These are phyloP conservation scores for Gymnothorax reevesii DNA, from an alignment of 2,797 vertebrate species.

Conservation along the genomic window DNA sequence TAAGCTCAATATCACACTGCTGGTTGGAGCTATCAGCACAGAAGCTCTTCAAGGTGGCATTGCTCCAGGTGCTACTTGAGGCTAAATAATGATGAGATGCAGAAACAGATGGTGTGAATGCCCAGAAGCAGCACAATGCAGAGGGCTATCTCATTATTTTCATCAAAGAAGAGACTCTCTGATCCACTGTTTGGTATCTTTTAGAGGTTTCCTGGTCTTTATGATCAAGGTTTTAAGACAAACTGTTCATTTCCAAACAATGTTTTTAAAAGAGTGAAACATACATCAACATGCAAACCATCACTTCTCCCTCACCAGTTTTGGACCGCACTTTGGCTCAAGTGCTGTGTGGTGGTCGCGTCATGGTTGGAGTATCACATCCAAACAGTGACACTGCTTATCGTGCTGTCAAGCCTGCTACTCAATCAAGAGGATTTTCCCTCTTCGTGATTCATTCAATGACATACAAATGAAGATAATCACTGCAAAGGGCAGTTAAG, in stretches of 20 bases:
- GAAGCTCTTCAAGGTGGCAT: not conserved
- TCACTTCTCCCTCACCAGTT: too few species aligned
- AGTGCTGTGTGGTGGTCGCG: not conserved
- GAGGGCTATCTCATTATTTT: not conserved
- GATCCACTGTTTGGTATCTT: not conserved
- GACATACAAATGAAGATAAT: too few species aligned
- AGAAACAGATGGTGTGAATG: not conserved
- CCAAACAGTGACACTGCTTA: not conserved
- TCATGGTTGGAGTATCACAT: not conserved
- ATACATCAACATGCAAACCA: too few species aligned
- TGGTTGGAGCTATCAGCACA: not conserved
- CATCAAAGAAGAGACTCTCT: not conserved
- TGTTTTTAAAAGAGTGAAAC: not conserved
- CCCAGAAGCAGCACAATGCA: not conserved
- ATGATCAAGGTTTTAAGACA: not conserved
- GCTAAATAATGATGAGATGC: not conserved
- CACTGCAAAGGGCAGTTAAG: too few species aligned
- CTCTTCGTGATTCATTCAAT: not conserved
- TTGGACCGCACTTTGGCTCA: not conserved
- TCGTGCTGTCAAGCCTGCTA: not conserved
- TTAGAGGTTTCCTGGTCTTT: not conserved
- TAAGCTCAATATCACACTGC: not conserved
- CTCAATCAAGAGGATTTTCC: not conserved
- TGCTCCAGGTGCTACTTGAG: conserved; percentile 1
- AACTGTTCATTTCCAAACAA: not conserved